Conservation (phyloP, 2,797 vertebrate genomes). For the Sebastes itinus region DNA sequence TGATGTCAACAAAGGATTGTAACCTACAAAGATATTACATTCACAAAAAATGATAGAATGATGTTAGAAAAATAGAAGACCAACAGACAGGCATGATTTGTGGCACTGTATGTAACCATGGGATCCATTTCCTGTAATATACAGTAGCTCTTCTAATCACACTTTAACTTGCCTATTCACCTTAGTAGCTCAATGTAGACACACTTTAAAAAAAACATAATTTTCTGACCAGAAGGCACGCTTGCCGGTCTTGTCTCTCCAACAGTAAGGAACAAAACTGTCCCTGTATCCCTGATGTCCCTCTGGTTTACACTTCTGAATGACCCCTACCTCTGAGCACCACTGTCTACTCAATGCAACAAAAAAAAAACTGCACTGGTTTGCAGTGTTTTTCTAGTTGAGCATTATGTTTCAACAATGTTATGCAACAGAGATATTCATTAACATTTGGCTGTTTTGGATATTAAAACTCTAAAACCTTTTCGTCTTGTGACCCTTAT, state of each 20-base stretch:
- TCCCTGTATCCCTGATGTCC: background rate
- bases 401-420: background rate
- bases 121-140: background rate
- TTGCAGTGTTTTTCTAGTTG: background rate
- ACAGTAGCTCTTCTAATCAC: background rate
- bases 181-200: background rate
- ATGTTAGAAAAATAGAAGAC: too few relatives aligned
- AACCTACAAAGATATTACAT: background rate
- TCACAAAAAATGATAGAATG: background rate
- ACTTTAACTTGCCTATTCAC: background rate
- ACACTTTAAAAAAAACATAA: background rate
- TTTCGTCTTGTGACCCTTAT: background rate
- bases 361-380: too few relatives aligned
- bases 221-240: background rate
- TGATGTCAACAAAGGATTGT: too few relatives aligned
- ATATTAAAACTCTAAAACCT: background rate
- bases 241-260: background rate
- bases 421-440: background rate
- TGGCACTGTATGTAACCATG: background rate
- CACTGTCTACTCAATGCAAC: background rate
- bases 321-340: background rate
- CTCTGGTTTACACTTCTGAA: background rate
- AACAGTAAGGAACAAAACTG: background rate
- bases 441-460: background rate
- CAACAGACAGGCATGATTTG: background rate